Percentiles rank a stretch among this genome's conserved stretches.
phyloP scores from a whole-genome alignment of 1,140 invertebrate genomes.

The Rhyzopertha dominica region DNA sequence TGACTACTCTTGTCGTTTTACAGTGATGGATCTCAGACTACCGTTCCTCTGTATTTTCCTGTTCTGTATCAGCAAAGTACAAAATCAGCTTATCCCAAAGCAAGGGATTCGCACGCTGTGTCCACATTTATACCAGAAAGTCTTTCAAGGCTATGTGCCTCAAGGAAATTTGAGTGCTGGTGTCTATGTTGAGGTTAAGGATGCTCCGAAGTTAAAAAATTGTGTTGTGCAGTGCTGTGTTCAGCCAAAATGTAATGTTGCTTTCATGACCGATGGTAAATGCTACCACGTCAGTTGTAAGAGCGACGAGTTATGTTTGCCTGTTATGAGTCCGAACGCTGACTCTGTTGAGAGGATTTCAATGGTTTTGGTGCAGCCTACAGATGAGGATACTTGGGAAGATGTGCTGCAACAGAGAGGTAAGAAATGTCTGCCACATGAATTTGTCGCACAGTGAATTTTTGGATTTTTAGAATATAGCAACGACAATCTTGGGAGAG shows the following conservation, averaged over 20 bases:
- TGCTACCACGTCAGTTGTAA: constrained; percentile 74
- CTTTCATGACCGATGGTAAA: constrained; percentile 66
- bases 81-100: constrained; percentile 4
- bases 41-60: too few relatives aligned
- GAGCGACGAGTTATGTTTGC: constrained; percentile 64
- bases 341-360: constrained; percentile 56
- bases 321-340: constrained; percentile 54
- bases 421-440: constrained; percentile 18
- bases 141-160: constrained; percentile 36
- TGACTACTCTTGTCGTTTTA: too few relatives aligned
- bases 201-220: constrained; percentile 52
- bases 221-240: constrained; percentile 72
- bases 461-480: constrained; percentile 4
- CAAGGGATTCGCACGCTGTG: constrained; percentile 24
- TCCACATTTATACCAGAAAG: constrained; percentile 31
- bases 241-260: constrained; percentile 66
- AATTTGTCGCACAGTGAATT: too few relatives aligned
- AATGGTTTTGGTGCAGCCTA: constrained; percentile 72
- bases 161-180: constrained; percentile 36
- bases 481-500: constrained; percentile 20
- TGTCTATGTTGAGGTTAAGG: constrained; percentile 54
- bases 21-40: too few relatives aligned
- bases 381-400: constrained; percentile 52
- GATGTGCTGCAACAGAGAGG: constrained; percentile 46
- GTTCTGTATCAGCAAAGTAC: too few relatives aligned